Percentiles rank a stretch among this genome's conserved stretches.
Evolutionary conservation across 2,113 vertebrate species (phyloP).

Genomic region (Hyperoodon ampullatus): DNA sequence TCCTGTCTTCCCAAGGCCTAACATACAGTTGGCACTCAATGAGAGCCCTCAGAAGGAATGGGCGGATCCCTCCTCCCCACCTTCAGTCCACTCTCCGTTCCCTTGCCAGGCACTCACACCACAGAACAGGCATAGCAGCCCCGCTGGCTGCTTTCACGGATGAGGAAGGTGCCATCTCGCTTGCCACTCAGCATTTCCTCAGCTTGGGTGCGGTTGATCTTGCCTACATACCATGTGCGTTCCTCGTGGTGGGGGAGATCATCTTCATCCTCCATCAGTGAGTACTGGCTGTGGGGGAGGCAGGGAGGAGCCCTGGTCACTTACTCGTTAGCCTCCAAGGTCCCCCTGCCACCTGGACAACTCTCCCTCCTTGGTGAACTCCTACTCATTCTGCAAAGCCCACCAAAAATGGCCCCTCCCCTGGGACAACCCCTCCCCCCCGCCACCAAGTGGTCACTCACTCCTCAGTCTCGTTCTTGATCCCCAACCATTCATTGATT

Average conservation of each 20-base stretch:
- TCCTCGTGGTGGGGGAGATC: slow-evolving; percentile 90
- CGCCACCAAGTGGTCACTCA: slow-evolving; percentile 75
- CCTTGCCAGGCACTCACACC: slow-evolving; percentile 84
- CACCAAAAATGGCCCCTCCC: background rate
- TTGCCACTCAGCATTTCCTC: slow-evolving; percentile 89
- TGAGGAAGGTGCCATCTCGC: slow-evolving; percentile 89
- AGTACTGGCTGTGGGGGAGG: slow-evolving; percentile 82
- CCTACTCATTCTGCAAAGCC: background rate
- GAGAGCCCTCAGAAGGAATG: background rate
- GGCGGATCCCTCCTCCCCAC: background rate
- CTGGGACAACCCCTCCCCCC: slow-evolving; percentile 13
- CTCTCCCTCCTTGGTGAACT: background rate
- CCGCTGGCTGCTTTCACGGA: slow-evolving; percentile 90
- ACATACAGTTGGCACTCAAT: background rate
- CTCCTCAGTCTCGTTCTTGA: slow-evolving; percentile 89
- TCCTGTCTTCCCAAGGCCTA: background rate
- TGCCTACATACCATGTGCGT: slow-evolving; percentile 90
- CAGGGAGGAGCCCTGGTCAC: background rate
- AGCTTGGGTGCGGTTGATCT: slow-evolving; percentile 88
- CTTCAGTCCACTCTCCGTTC: fast-evolving
- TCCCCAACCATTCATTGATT: slow-evolving; percentile 90
- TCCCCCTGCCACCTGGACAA: background rate
- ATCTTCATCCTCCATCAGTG: slow-evolving; percentile 88
- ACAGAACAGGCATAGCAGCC: slow-evolving; percentile 90
- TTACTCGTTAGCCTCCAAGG: background rate